Evolutionary conservation across 2,113 vertebrate genomes (phyloP), one percentile per base, ranked within the genome.

Genomic region (Mixornis gularis): DNA sequence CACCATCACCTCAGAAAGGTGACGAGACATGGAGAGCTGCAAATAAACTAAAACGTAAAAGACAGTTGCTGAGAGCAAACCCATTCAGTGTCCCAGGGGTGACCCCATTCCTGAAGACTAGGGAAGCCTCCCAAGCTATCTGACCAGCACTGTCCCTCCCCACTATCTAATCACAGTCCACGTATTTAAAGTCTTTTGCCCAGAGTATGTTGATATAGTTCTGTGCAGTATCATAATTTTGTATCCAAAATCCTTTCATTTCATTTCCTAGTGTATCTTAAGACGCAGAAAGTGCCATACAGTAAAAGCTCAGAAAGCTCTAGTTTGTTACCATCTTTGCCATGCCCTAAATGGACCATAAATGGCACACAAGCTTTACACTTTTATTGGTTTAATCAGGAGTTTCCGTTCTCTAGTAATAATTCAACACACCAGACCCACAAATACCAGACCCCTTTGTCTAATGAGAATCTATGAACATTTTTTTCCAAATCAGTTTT

Each of bases 401-500:
- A 90, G 48, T 66, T 85, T 94, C 83, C 0, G 0, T 60, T 89
- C 92, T 49, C 88, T 60, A 52, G 15, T 41, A 22, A 40, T 38
- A 84, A 62, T 69, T 83, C 76, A 90, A 38, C 59, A 64, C 19
- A 78, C 38, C 38, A 38, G 38, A 38, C 38, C 38, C 38, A 38
- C 38, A 93, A 87, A 89, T 58, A 82, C 70, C 62, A 91, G 86
- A 87, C 12, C 51, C 10, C 55, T 76, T 51, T 53, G 12, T 69
- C 49, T 53, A 82, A 76, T 0, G 3, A 78, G 40, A 73, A 32
- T 7, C 2, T 17, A 88, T 91, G 91, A 87, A 78, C 22, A 18
- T 68, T 58, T 94, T 72, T 69, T 89, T 71, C 92, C 89, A 85
- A 82, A 85, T 34, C 8, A 2, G 27, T 85, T 85, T 53, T 6